Base-by-base conservation (phyloP, 2,888 invertebrate genomes). In the Vesta saturnalis region DNA sequence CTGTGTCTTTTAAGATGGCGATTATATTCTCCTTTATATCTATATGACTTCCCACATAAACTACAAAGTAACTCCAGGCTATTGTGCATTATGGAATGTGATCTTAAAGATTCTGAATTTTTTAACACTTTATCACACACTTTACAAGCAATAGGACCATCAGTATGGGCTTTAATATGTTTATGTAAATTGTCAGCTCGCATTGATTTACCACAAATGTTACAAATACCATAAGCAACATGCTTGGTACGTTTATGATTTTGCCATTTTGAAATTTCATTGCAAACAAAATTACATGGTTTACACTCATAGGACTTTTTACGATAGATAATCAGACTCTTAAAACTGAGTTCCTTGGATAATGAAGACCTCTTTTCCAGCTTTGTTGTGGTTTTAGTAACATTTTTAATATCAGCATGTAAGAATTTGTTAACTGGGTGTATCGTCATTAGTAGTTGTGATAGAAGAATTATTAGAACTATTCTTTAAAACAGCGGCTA, bases 171-270 rank as follows among this genome's bases (percentile, higher is more conserved):
- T 65, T 73, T 74, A 21, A 81, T 76, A 57, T 80, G 80, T 59
- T 77, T 75, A 22, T 72, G 72, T 59, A 80, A 69, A 68, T 80
- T 80, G 61, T 79, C 80, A 10, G 74, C 68, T 65, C 80, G 66
- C 23, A 81, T 73, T 55, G 75, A 64, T 67, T 76, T 75, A 1
- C 82, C 82, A 69, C 82, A 82, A 61, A 81, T 77, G 57, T 77
- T 81, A 66, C 82, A 82, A 18, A 80, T 49, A 15, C 47, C 18
- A 3, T 18, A 8, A 1, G 15, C 2, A 49, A 15, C 12, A 18
- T 49, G 15, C 5, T 18, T 39, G 8, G 39, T 39, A 39, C 39
- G 39, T 39, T 39, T 49, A 18, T 49, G 47, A 18, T 49, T 18
- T 14, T 49, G 15, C 47, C 47, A 54, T 12, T 19, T 54, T 54